Evolutionary conservation across 2,113 vertebrate genomes (phyloP), one percentile per base, ranked within the genome.

Genomic region (Percina caprodes): DNA sequence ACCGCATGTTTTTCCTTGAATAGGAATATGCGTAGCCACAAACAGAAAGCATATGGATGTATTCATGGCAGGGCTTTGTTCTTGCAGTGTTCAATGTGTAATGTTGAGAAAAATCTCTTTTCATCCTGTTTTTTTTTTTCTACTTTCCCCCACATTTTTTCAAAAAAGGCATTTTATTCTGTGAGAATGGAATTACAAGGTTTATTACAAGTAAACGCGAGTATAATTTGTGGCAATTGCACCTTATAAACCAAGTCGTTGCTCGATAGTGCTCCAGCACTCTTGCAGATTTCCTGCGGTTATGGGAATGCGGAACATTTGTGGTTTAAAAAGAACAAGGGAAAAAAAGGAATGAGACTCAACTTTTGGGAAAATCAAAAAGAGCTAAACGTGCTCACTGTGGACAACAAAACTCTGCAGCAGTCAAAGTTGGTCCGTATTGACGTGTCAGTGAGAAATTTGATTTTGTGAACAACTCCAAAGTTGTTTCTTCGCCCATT

Each of bases 11-110:
- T 93, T 93, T 91, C 92, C 88, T 91, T 86, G 90, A 92, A 91
- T 88, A 93, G 93, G 94, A 94, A 92, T 93, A 90, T 93, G 91
- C 89, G 58, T 79, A 90, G 84, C 94, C 93, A 93, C 92, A 95
- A 94, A 94, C 93, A 91, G 74, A 83, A 86, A 87, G 88, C 94
- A 95, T 94, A 92, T 96, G 95, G 93, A 95, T 94, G 92, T 92
- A 91, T 91, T 95, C 94, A 94, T 89, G 86, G 88, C 68, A 68
- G 79, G 46, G 89, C 89, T 91, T 89, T 92, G 91, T 94, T 92
- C 88, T 90, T 61, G 76, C 80, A 86, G 80, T 80, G 87, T 93
- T 91, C 80, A 92, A 92, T 87, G 88, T 88, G 91, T 90, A 85
- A 92, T 79, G 88, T 88, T 78, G 58, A 84, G 90, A 86, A 89